A percentile compares a stretch with the other conserved stretches of the same genome.
These are phyloP conservation scores for Ceratitis capitata DNA, from an alignment of 1,140 invertebrate genomes.

Conservation along the genomic window DNA sequence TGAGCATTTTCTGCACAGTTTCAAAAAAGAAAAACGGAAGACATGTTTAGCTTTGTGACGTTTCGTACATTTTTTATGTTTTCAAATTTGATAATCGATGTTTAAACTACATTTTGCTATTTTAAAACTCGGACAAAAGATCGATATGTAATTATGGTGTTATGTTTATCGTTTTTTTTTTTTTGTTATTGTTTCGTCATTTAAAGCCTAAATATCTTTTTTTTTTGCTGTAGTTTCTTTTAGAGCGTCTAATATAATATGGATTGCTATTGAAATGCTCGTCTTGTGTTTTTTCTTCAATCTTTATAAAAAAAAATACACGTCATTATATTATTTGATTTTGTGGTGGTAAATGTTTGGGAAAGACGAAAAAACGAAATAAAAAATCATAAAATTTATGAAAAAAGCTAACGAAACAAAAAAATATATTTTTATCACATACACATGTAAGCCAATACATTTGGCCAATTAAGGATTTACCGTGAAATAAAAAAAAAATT, in stretches of 20 bases:
- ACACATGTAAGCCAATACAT: background rate
- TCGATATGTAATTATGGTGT: background rate
- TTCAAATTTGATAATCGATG: background rate
- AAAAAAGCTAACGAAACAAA: slow-evolving; percentile 23
- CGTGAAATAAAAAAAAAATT: background rate
- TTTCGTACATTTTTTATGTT: background rate
- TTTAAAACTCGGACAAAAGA: background rate
- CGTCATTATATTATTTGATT: background rate
- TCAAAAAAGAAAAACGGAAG: background rate
- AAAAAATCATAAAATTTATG: slow-evolving; percentile 26
- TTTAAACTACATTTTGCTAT: background rate
- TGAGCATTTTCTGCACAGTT: background rate
- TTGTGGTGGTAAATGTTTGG: slow-evolving; percentile 26
- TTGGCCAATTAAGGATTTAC: background rate
- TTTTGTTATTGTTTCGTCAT: background rate
- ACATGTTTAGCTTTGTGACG: background rate
- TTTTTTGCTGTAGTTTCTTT: background rate
- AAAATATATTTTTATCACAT: background rate
- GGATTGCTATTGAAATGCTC: background rate
- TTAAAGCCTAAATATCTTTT: background rate
- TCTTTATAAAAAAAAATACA: too few species aligned
- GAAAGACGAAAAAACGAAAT: slow-evolving; percentile 21
- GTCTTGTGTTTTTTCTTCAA: background rate
- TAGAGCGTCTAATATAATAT: background rate
- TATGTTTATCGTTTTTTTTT: background rate